Conservation (phyloP, 2,113 vertebrate species). For the Sprattus sprattus region DNA sequence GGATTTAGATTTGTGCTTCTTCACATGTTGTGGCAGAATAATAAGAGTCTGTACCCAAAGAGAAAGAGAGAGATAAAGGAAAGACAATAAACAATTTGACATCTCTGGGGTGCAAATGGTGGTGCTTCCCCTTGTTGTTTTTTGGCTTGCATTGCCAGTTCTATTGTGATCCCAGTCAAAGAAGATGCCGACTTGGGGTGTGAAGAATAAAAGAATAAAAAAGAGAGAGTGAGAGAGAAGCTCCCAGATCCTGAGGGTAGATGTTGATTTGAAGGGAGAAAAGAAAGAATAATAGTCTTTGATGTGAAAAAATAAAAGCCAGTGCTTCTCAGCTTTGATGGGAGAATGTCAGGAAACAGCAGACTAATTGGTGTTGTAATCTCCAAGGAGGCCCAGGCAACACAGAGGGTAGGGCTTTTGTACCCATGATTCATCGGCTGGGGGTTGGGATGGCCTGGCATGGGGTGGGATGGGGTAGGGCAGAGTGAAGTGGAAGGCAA, state of each 20-base stretch:
- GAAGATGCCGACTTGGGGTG: conserved; percentile 47
- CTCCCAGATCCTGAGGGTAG: conserved; percentile 60
- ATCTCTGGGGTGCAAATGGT: conserved; percentile 51
- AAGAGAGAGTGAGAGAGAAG: conserved; percentile 40
- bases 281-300: conserved; percentile 67
- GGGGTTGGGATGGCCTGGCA: conserved; percentile 22
- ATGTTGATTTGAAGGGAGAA: conserved; percentile 71
- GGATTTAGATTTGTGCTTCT: conserved; percentile 41
- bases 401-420: conserved; percentile 26
- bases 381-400: conserved; percentile 50
- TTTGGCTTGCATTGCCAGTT: conserved; percentile 62
- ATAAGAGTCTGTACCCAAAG: conserved; percentile 54
- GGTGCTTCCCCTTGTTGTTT: conserved; percentile 53
- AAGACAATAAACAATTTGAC: conserved; percentile 64
- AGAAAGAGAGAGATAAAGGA: conserved; percentile 42
- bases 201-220: conserved; percentile 32
- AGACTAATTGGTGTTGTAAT: conserved; percentile 66
- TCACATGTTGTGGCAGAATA: conserved; percentile 52
- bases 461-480: not conserved
- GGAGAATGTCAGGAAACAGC: conserved; percentile 65
- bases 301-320: conserved; percentile 69
- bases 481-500: not conserved
- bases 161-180: conserved; percentile 57
- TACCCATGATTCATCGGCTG: conserved; percentile 22
- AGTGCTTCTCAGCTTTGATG: conserved; percentile 62